phyloP scores from a whole-genome alignment of 2,888 invertebrate genomes.

The Chloroclystis v-ata region DNA sequence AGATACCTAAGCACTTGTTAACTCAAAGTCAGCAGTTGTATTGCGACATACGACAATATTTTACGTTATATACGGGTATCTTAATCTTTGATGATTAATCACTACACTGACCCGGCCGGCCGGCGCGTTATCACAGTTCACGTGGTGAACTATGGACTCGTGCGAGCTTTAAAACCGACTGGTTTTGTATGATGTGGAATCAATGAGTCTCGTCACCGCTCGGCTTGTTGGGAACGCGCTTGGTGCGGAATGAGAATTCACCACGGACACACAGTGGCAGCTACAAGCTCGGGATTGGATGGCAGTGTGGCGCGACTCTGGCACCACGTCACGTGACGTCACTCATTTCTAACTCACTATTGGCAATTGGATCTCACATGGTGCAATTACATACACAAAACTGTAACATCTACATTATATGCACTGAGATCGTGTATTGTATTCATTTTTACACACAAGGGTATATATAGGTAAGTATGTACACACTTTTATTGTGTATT shows the following conservation, averaged over 20 bases:
- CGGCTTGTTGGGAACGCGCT: slow-evolving; percentile 1
- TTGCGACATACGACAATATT: slow-evolving; percentile 21
- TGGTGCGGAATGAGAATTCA: neutral
- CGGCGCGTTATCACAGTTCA: slow-evolving; percentile 39
- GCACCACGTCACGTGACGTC: slow-evolving; percentile 58
- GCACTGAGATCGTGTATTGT: no score
- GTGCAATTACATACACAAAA: no score
- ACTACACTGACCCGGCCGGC: slow-evolving; percentile 27
- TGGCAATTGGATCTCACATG: neutral
- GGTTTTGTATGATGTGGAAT: neutral
- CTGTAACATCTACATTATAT: no score
- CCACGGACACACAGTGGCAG: neutral
- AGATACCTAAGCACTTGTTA: slow-evolving; percentile 9
- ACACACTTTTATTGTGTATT: no score
- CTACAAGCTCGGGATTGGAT: slow-evolving; percentile 55
- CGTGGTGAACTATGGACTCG: slow-evolving; percentile 51
- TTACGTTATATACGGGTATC: slow-evolving; percentile 26
- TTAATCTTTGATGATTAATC: slow-evolving; percentile 20
- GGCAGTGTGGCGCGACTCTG: slow-evolving; percentile 64
- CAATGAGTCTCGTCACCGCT: neutral
- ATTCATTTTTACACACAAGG: no score
- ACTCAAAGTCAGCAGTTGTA: slow-evolving; percentile 12
- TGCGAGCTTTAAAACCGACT: no score
- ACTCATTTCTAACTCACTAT: slow-evolving; percentile 11
- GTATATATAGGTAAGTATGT: no score